Evolutionary conservation across 2,888 invertebrate genomes (phyloP), one percentile per base, ranked within the genome.

Genomic region (Saturnia pavonia): DNA sequence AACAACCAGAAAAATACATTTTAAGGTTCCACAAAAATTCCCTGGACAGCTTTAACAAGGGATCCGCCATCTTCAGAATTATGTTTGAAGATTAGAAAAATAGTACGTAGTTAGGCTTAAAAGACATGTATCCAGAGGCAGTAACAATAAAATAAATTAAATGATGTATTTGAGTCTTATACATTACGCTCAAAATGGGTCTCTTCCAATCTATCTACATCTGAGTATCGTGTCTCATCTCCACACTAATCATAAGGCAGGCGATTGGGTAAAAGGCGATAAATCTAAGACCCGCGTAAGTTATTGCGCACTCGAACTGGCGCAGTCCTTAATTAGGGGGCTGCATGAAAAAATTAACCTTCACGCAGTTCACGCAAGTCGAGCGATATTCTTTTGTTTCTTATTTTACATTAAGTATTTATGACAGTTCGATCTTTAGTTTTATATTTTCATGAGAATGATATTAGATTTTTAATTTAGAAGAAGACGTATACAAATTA

Each of bases 251-350:
- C 86, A 87, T 87, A 86, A 86, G 82, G 81, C 83, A 72, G 71
- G 76, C 80, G 80, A 85, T 85, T 85, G 80, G 83, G 83, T 81
- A 83, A 83, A 81, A 83, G 85, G 82, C 79, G 79, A 85, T 88
- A 88, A 88, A 88, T 88, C 85, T 83, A 73, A 72, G 69, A 70
- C 74, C 73, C 75, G 73, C 76, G 77, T 84, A 81, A 83, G 76
- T 85, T 80, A 83, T 70, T 72, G 76, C 75, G 75, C 77, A 63
- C 75, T 78, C 73, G 72, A 73, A 71, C 71, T 71, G 27, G 72
- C 75, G 72, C 72, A 72, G 75, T 76, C 78, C 78, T 74, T 79
- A 79, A 81, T 82, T 81, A 81, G 75, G 74, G 75, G 72, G 70
- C 71, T 72, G 77, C 66, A 51, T 77, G 79, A 78, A 77, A 81